Conservation (phyloP, 1,140 invertebrate genomes). For the Rhagoletis zephyria region DNA sequence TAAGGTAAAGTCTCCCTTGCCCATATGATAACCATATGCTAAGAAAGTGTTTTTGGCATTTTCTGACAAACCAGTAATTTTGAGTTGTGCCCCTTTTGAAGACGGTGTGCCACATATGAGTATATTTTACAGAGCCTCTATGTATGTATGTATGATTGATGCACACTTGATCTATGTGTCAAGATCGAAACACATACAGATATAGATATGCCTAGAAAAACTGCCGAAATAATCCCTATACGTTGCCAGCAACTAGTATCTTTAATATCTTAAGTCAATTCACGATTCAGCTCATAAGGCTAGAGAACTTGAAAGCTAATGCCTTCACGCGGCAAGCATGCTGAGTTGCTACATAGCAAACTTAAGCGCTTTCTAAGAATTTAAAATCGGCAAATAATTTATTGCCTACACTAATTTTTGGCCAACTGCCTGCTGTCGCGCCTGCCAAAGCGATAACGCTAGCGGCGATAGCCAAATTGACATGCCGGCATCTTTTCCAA, state of each 20-base stretch:
- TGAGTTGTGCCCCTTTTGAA: too few species aligned
- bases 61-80: too few species aligned
- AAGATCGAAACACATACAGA: neutral
- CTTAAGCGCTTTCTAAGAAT: neutral
- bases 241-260: neutral
- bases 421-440: constrained; percentile 57
- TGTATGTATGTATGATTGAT: too few species aligned
- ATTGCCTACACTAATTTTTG: constrained; percentile 47
- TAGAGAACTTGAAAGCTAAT: neutral
- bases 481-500: constrained; percentile 54
- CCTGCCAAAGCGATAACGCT: constrained; percentile 34
- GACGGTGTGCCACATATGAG: too few species aligned
- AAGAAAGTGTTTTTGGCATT: too few species aligned
- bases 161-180: too few species aligned
- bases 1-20: too few species aligned
- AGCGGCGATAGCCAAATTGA: constrained; percentile 57
- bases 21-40: too few species aligned
- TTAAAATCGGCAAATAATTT: neutral
- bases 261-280: neutral
- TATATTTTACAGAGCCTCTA: too few species aligned
- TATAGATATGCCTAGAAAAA: neutral
- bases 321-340: neutral
- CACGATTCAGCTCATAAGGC: constrained; percentile 47
- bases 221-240: neutral
- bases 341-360: neutral